phyloP scores from a whole-genome alignment of 2,113 vertebrate species.

The Ancistrus triradiatus region DNA sequence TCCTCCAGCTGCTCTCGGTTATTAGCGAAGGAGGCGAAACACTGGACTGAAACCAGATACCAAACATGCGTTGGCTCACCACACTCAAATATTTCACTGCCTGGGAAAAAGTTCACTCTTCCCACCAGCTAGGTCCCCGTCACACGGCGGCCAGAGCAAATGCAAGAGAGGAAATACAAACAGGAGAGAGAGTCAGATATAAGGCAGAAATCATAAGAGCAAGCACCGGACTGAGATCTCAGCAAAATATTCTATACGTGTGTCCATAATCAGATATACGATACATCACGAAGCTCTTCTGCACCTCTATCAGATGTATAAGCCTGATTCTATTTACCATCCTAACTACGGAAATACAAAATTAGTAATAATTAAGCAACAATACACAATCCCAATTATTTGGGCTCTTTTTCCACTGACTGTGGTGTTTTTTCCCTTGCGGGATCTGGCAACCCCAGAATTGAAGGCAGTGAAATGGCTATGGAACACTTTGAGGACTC shows the following conservation, averaged over 20 bases:
- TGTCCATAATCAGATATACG: background rate
- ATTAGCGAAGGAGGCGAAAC: constrained; percentile 5
- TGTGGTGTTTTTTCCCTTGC: no score
- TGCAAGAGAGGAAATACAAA: no score
- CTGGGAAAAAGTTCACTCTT: background rate
- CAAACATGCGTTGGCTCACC: background rate
- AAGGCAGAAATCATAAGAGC: background rate
- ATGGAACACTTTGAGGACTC: no score
- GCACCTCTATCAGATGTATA: no score
- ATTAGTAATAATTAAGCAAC: background rate
- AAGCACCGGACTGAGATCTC: background rate
- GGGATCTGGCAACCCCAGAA: no score
- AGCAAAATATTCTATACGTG: no score
- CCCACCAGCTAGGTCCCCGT: background rate
- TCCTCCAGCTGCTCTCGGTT: constrained; percentile 23
- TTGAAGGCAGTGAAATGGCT: no score
- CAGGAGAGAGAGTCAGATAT: background rate
- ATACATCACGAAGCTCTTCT: background rate
- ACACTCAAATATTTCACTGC: background rate
- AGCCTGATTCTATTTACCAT: no score
- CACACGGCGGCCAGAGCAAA: background rate
- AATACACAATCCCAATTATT: no score
- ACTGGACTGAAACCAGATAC: constrained; percentile 10
- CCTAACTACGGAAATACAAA: background rate
- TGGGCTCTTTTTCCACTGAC: no score